A percentile compares a stretch with the other conserved stretches of the same genome.
Evolutionary conservation across 2,113 vertebrate species (phyloP).

Genomic region (Pteronura brasiliensis): DNA sequence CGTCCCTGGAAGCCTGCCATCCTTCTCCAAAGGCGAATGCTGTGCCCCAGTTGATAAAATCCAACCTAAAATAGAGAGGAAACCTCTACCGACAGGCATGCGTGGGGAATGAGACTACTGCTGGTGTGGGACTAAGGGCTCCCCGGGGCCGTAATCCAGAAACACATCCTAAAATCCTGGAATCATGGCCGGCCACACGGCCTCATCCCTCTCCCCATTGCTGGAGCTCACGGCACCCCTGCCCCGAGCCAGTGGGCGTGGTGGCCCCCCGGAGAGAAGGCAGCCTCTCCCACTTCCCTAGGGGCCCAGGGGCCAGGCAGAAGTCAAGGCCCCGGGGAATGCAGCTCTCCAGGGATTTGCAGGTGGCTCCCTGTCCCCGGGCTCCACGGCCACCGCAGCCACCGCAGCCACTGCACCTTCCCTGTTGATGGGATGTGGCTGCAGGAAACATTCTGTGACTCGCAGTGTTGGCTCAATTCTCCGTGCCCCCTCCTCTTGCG

Average conservation of each 20-base stretch:
- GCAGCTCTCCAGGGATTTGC: background rate
- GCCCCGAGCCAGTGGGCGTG: background rate
- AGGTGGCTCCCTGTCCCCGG: fast-evolving
- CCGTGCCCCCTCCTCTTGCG: background rate
- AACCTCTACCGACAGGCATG: background rate
- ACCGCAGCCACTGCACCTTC: background rate
- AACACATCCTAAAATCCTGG: background rate
- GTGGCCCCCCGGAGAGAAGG: background rate
- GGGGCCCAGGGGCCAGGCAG: background rate
- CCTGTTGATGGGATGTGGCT: fast-evolving
- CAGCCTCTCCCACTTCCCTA: background rate
- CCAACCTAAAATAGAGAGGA: too few relatives aligned
- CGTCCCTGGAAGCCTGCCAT: too few relatives aligned
- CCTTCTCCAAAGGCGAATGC: background rate
- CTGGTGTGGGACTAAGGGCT: background rate
- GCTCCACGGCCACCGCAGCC: too few relatives aligned
- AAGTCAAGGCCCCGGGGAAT: fast-evolving
- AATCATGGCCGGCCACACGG: too few relatives aligned
- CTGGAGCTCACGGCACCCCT: too few relatives aligned
- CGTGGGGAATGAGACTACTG: fast-evolving
- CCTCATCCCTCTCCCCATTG: too few relatives aligned
- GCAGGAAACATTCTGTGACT: background rate
- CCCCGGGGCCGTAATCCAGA: fast-evolving
- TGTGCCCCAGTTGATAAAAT: background rate
- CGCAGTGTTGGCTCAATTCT: background rate